phyloP scores from a whole-genome alignment of 2,888 invertebrate species.

The Noctuana brunneofusca region DNA sequence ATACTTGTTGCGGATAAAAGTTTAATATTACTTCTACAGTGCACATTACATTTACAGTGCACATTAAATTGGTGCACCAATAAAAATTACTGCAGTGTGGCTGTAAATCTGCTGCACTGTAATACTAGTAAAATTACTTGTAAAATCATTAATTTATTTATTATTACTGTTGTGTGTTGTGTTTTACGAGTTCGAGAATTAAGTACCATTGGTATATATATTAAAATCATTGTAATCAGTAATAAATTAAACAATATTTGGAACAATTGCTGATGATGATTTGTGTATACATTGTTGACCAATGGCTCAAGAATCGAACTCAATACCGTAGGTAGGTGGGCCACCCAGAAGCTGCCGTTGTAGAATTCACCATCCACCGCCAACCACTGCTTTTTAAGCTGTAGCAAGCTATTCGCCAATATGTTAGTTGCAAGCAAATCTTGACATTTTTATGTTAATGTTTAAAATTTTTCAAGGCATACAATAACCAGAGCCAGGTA shows the following conservation, averaged over 20 bases:
- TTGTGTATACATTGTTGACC: constrained; percentile 1
- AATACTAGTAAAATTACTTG: constrained; percentile 6
- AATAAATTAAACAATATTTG: background rate
- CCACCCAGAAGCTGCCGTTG: constrained; percentile 67
- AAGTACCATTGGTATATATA: constrained; percentile 5
- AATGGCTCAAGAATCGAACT: constrained; percentile 38
- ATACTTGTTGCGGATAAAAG: constrained; percentile 36
- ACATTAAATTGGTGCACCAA: constrained; percentile 22
- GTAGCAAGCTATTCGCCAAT: constrained; percentile 15
- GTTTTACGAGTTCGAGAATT: constrained; percentile 32
- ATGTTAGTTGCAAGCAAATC: constrained; percentile 38
- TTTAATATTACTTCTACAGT: background rate
- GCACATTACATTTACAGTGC: constrained; percentile 15
- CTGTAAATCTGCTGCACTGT: constrained; percentile 18
- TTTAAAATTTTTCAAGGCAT: constrained; percentile 34
- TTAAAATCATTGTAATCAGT: background rate
- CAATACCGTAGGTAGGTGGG: constrained; percentile 58
- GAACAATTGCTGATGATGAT: no score
- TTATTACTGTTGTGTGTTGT: constrained; percentile 35
- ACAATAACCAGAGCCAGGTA: no score
- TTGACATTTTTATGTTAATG: constrained; percentile 28
- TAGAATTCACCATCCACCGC: constrained; percentile 59
- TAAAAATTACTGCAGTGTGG: constrained; percentile 30
- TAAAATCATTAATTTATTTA: constrained; percentile 1
- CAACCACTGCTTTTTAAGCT: constrained; percentile 55